Percentiles rank a stretch among this genome's conserved stretches.
Evolutionary conservation across 2,888 invertebrate genomes (phyloP).

Genomic region (Hirtodrosophila cameraria): DNA sequence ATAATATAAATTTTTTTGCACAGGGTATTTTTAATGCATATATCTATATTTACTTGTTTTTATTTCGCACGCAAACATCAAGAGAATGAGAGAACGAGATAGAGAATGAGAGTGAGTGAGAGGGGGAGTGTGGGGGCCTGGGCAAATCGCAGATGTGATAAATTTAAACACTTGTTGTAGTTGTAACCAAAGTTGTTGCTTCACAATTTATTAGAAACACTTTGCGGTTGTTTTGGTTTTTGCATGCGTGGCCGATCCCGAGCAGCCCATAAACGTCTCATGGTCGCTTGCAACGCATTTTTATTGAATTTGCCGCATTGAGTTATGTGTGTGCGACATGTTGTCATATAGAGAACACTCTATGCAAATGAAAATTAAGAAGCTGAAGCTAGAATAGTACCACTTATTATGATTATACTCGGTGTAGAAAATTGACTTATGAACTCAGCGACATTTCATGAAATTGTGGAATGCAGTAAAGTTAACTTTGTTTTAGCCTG

Average conservation of each 20-base stretch:
- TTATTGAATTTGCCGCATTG: conserved; percentile 66
- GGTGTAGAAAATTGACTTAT: too few species aligned
- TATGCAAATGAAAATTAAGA: neutral
- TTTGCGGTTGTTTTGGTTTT: conserved; percentile 71
- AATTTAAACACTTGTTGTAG: conserved; percentile 80
- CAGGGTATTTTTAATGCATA: conserved; percentile 25
- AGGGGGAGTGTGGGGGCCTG: neutral
- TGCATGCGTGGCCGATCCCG: conserved; percentile 64
- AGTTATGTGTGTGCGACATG: conserved; percentile 38
- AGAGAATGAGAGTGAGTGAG: neutral
- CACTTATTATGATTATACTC: too few species aligned
- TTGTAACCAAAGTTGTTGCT: conserved; percentile 61
- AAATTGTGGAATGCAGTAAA: too few species aligned
- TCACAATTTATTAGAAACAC: conserved; percentile 76
- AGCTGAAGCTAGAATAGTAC: neutral
- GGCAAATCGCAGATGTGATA: conserved; percentile 67
- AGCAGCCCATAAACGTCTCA: conserved; percentile 63
- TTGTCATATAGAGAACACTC: conserved; percentile 27
- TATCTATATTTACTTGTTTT: conserved; percentile 20
- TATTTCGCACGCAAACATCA: conserved; percentile 26
- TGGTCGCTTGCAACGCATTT: conserved; percentile 65
- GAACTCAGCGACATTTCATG: too few species aligned
- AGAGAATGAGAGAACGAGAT: conserved; percentile 1
- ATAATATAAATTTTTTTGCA: neutral
- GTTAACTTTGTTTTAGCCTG: too few species aligned